phyloP scores from a whole-genome alignment of 2,797 vertebrate species.

The Falco columbarius region DNA sequence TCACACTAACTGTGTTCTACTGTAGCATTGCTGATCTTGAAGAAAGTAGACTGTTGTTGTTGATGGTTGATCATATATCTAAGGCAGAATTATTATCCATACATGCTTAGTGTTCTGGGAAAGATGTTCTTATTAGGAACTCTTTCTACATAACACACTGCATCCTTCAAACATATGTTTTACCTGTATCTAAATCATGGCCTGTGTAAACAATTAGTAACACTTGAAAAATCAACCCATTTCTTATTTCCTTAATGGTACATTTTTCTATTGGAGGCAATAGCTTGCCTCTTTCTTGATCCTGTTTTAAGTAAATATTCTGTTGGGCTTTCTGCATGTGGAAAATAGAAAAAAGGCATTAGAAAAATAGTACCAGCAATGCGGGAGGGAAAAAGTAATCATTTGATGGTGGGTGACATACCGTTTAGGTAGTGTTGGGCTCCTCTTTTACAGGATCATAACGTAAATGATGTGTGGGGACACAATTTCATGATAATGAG shows the following conservation, averaged over 20 bases:
- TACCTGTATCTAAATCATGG: not conserved
- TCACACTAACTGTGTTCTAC: not conserved
- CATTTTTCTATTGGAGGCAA: not conserved
- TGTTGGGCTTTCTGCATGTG: not conserved
- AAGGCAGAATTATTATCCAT: not conserved
- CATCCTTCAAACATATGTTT: not conserved
- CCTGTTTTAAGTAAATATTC: not conserved
- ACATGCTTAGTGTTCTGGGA: not conserved
- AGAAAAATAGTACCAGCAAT: not conserved
- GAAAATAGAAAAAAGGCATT: not conserved
- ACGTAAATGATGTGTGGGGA: not conserved
- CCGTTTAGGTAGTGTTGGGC: not conserved
- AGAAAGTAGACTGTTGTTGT: not conserved
- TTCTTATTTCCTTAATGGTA: not conserved
- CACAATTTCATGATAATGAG: not conserved
- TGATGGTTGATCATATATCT: not conserved
- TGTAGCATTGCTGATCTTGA: not conserved
- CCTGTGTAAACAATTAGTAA: not conserved
- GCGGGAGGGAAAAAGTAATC: not conserved
- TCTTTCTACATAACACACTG: not conserved
- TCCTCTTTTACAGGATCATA: not conserved
- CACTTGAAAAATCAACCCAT: not conserved
- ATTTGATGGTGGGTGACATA: not conserved
- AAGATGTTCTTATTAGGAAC: not conserved
- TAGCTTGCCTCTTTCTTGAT: not conserved